Base-by-base conservation (phyloP, 2,888 invertebrate species). In the Drosophila villosipedis region DNA sequence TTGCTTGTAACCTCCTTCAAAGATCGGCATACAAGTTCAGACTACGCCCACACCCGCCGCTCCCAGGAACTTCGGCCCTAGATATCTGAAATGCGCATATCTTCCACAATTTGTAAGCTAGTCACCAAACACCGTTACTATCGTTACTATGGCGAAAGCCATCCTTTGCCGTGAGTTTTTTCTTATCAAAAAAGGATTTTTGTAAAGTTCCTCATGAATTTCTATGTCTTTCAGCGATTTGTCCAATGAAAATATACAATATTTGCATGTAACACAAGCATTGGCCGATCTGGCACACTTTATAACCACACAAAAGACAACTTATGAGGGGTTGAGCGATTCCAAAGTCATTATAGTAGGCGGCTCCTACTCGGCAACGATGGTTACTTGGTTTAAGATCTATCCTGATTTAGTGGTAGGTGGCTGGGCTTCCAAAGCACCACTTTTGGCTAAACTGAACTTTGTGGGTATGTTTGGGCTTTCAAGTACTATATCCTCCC, bases 61-160 rank as follows among this genome's bases (percentile, higher is more conserved):
- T n/a, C n/a, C n/a, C n/a, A n/a, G n/a, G n/a, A n/a, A n/a, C n/a
- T n/a, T n/a, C n/a, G n/a, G n/a, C n/a, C n/a, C n/a, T n/a, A n/a
- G n/a, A n/a, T n/a, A n/a, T n/a, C n/a, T n/a, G n/a, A n/a, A n/a
- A n/a, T n/a, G n/a, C n/a, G n/a, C n/a, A n/a, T n/a, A n/a, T n/a
- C n/a, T n/a, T n/a, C n/a, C n/a, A n/a, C n/a, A n/a, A n/a, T n/a
- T n/a, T n/a, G n/a, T n/a, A n/a, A n/a, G n/a, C n/a, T n/a, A n/a
- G n/a, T n/a, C n/a, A n/a, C n/a, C n/a, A n/a, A n/a, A n/a, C n/a
- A n/a, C n/a, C n/a, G n/a, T n/a, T n/a, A n/a, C n/a, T n/a, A 98
- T 92, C 94, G 97, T 80, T 98, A 95, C 91, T 98, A 97, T 89
- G 97, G 97, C 1, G 87, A 94, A 64, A 97, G 96, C 76, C 94